A percentile compares a stretch with the other conserved stretches of the same genome.
phyloP scores from a whole-genome alignment of 2,888 invertebrate species.

The Pomacea canaliculata region DNA sequence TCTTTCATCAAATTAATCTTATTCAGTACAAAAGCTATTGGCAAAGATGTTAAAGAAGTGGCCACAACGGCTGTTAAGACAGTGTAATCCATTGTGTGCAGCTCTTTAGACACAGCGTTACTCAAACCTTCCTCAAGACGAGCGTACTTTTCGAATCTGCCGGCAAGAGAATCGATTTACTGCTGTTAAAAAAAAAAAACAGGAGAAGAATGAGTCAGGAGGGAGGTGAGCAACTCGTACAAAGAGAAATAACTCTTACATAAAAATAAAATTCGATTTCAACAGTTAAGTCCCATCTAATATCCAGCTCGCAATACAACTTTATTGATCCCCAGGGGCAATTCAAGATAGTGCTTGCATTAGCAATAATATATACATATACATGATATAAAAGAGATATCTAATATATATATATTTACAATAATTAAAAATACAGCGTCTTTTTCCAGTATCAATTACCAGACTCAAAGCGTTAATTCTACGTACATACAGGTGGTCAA shows the following conservation, averaged over 20 bases:
- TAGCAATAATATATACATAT: no score
- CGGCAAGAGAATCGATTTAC: not conserved
- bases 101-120: not conserved
- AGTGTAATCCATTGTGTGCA: slow-evolving; percentile 7
- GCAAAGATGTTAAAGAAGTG: slow-evolving; percentile 31
- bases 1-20: slow-evolving; percentile 43
- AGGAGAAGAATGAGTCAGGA: not conserved
- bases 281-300: slow-evolving; percentile 5
- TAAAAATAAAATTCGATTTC: not conserved
- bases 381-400: no score
- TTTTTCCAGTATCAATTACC: no score
- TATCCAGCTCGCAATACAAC: not conserved
- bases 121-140: not conserved
- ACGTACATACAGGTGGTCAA: no score
- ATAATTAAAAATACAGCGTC: no score
- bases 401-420: no score
- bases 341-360: no score
- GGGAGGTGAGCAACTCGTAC: not conserved
- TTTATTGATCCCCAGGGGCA: no score
- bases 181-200: not conserved
- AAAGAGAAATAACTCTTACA: not conserved
- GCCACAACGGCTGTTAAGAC: slow-evolving; percentile 22
- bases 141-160: slow-evolving; percentile 17
- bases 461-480: no score
- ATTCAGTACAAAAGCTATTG: slow-evolving; percentile 36